Base-by-base conservation (phyloP, 2,113 vertebrate species). In the Taurulus bubalis region DNA sequence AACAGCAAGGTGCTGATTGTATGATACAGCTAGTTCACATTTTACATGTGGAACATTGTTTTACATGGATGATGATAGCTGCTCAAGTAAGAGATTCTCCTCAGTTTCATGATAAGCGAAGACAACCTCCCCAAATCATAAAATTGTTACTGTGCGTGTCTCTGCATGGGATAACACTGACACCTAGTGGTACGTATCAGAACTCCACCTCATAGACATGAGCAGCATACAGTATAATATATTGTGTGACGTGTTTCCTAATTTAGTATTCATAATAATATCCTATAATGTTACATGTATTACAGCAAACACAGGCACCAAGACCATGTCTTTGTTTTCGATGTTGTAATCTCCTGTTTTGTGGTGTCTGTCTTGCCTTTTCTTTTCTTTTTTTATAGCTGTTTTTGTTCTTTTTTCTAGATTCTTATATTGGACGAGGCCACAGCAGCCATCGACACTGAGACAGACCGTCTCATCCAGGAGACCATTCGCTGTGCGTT, bases 381-480 rank as follows among this genome's bases (percentile, higher is more conserved):
- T 55, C 5, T 40, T 26, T 8, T 22, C 3, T 63, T 36, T 45
- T 65, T 18, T 1, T 15, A 15, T 77, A 18, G 28, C 18, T 26
- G 6, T 36, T 12, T 14, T 67, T 28, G 40, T 42, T 20, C 53
- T 56, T 49, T 8, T n/a, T 70, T 84, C 87, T 87, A 99, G 98
- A 94, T 99, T 85, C 88, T 99, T 75, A 95, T 99, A 75, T 80
- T 99, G 86, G 98, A 99, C 79, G 98, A 99, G 90, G 98, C 98
- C 4, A 99, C 97, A 2, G 97, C 98, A 53, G 97, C 98, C 85
- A 99, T 98, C 86, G 98, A 99, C 92, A 95, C 96, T 0, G 97
- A 98, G 92, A 99, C 97, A 0, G 98, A 99, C 56, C 87, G 95
- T 30, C 94, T 99, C 83, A 96, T 99, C 80, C 98, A 99, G 79